phyloP scores from a whole-genome alignment of 2,888 invertebrate species.

The Orthosia gothica region DNA sequence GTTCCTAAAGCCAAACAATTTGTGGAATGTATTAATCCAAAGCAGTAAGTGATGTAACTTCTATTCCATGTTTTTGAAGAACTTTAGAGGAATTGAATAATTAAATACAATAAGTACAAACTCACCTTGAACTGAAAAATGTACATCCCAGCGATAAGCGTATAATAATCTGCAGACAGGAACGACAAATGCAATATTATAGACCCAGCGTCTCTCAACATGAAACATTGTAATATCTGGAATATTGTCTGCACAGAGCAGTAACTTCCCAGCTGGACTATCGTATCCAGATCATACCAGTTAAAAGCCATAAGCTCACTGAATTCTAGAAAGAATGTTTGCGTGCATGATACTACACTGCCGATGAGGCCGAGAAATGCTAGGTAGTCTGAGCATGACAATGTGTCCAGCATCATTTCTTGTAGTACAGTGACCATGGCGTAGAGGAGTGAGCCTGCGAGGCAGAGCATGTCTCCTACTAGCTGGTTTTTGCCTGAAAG shows the following conservation, averaged over 20 bases:
- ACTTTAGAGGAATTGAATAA: background rate
- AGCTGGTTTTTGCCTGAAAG: slow-evolving; percentile 94
- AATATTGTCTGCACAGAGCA: slow-evolving; percentile 94
- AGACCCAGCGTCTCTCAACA: slow-evolving; percentile 95
- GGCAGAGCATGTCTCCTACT: slow-evolving; percentile 96
- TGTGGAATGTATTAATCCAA: too few relatives aligned
- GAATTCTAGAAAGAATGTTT: slow-evolving; percentile 95
- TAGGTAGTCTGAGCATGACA: slow-evolving; percentile 95
- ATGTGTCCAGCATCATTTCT: slow-evolving; percentile 95
- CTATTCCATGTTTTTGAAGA: too few relatives aligned
- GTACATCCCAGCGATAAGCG: slow-evolving; percentile 95
- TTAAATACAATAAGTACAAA: background rate
- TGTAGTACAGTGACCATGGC: slow-evolving; percentile 95
- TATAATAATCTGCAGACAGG: slow-evolving; percentile 96
- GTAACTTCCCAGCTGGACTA: slow-evolving; percentile 92
- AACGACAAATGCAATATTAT: slow-evolving; percentile 96
- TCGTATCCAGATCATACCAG: slow-evolving; percentile 93
- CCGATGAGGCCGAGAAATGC: slow-evolving; percentile 96
- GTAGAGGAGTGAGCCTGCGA: slow-evolving; percentile 95
- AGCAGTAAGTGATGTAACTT: too few relatives aligned
- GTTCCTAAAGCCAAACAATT: too few relatives aligned
- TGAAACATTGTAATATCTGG: slow-evolving; percentile 94
- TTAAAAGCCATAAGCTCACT: slow-evolving; percentile 93
- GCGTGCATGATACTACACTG: slow-evolving; percentile 94
- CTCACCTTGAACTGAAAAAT: slow-evolving; percentile 95